These are phyloP conservation scores for Ambastaia sidthimunki DNA, from an alignment of 2,797 vertebrate genomes.

Conservation along the genomic window DNA sequence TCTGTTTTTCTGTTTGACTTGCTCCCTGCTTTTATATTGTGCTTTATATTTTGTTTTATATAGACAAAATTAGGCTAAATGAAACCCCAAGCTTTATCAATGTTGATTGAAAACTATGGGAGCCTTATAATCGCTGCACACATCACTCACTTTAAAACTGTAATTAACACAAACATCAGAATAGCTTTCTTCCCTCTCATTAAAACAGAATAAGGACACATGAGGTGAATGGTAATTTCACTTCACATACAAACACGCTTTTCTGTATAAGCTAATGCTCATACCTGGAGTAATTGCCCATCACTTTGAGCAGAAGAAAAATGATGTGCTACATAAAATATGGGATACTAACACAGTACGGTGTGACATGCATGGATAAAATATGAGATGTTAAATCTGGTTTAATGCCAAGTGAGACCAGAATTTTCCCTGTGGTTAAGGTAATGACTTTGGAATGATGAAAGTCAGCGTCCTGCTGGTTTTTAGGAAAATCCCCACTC, in stretches of 20 bases:
- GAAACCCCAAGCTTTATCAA: constrained; percentile 28
- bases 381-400: constrained; percentile 39
- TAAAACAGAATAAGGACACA: constrained; percentile 26
- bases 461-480: constrained; percentile 32
- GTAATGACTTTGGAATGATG: constrained; percentile 34
- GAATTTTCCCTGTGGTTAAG: constrained; percentile 24
- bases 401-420: constrained; percentile 39
- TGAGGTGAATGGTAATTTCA: constrained; percentile 17
- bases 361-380: constrained; percentile 34
- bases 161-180: constrained; percentile 50
- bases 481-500: constrained; percentile 28
- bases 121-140: constrained; percentile 25
- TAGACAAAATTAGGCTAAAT: neutral
- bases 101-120: constrained; percentile 28
- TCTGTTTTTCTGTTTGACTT: neutral
- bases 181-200: constrained; percentile 44
- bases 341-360: neutral
- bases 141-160: constrained; percentile 40
- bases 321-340: constrained; percentile 8
- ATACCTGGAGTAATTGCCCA: constrained; percentile 34
- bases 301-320: constrained; percentile 1
- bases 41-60: constrained; percentile 25
- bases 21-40: neutral
- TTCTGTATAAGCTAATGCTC: constrained; percentile 27
- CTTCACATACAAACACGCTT: constrained; percentile 9